Percentiles rank a stretch among this genome's conserved stretches.
Evolutionary conservation across 2,797 vertebrate species (phyloP).

Genomic region (Masticophis lateralis): DNA sequence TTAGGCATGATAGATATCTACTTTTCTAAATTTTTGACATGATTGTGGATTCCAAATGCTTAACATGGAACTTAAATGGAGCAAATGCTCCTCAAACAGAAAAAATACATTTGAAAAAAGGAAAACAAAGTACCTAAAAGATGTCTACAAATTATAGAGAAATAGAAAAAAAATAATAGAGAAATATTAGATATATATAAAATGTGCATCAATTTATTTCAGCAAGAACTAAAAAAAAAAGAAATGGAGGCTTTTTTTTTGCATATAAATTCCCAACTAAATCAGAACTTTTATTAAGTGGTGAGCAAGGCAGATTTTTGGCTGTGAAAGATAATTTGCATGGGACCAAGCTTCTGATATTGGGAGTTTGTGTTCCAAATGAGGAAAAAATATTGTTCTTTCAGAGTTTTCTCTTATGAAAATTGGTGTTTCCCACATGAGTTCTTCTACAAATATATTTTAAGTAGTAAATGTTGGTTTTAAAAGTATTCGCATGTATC

Average conservation of each 20-base stretch:
- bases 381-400: background rate
- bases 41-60: background rate
- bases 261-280: background rate
- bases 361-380: background rate
- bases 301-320: background rate
- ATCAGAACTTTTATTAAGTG: background rate
- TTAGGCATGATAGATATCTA: background rate
- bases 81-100: background rate
- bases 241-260: background rate
- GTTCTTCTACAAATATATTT: conserved; percentile 8
- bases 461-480: background rate
- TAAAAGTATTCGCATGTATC: background rate
- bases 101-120: background rate
- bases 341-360: background rate
- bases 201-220: background rate
- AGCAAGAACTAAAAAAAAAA: background rate
- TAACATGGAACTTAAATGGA: background rate
- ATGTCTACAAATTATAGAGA: background rate
- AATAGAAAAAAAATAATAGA: background rate
- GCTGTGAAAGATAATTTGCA: background rate
- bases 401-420: background rate
- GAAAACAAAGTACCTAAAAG: background rate
- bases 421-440: conserved; percentile 14
- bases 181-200: background rate
- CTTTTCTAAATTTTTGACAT: background rate